Base-by-base conservation (phyloP, 2,113 vertebrate species). In the Garra rufa region DNA sequence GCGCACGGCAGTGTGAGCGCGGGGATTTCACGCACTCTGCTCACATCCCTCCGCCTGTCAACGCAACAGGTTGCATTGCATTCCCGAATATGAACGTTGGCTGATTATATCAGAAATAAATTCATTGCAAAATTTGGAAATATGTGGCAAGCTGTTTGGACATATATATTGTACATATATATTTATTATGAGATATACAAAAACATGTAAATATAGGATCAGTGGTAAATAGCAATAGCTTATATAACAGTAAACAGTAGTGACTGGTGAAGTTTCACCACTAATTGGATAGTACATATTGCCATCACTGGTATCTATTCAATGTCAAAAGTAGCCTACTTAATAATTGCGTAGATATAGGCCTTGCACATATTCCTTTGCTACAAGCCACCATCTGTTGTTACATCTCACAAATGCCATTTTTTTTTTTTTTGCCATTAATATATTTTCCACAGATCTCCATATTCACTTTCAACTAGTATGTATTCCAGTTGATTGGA, bases 1-100 rank as follows among this genome's bases (percentile, higher is more conserved):
- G 46, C 70, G 24, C 41, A 48, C 26, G 43, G 43, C 73, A 52
- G 26, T 52, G 46, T 52, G 55, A n/a, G 26, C 57, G 38, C 21
- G 24, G 69, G 61, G 30, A 41, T 75, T 48, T 85, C 65, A 85
- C 46, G 59, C 70, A 57, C 44, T 65, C 43, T 34, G 50, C 76
- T 81, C 81, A 77, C 61, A 86, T 83, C 65, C 55, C 76, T 21
- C 61, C 48, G 59, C 65, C 81, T 86, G 46, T 78, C 63, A 74
- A 55, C 63, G 86, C 86, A 87, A 87, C 83, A 85, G 80, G 86
- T 87, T 82, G 74, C 44, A 14, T 83, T 82, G 79, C 44, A 13
- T 81, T 44, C 78, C 52, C 34, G 24, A 77, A 57, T 7, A 55
- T 26, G 38, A 74, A 44, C 21, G 38, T 65, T 34, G 15, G 21